phyloP scores from a whole-genome alignment of 2,888 invertebrate species.

The Panzeria rudis region DNA sequence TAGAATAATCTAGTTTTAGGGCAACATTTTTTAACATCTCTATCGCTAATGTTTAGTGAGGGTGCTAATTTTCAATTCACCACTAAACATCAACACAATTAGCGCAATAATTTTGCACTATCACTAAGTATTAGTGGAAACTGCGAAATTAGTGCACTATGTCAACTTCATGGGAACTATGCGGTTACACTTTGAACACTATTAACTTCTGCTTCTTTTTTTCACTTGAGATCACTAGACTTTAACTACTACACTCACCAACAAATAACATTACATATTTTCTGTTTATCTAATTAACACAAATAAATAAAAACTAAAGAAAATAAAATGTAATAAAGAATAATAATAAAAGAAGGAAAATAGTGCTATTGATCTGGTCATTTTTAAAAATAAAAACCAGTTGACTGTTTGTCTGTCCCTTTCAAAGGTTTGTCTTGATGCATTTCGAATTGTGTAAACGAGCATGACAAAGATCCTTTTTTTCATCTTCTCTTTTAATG shows the following conservation, averaged over 20 bases:
- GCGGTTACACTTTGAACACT: background rate
- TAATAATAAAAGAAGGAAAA: conserved; percentile 36
- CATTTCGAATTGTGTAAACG: conserved; percentile 48
- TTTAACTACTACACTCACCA: background rate
- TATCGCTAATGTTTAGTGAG: no score
- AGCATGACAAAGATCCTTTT: conserved; percentile 38
- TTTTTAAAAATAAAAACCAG: conserved; percentile 32
- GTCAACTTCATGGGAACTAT: no score
- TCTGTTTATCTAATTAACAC: conserved; percentile 52
- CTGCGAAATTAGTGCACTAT: no score
- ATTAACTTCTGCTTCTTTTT: background rate
- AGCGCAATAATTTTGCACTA: no score
- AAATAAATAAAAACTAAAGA: conserved; percentile 31
- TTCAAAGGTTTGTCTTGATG: conserved; percentile 32
- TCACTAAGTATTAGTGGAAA: no score
- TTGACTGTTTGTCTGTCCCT: conserved; percentile 32
- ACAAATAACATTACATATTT: background rate
- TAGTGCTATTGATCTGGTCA: conserved; percentile 38
- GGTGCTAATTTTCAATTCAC: no score
- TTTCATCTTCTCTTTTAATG: background rate
- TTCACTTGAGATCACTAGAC: background rate
- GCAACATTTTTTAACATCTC: no score
- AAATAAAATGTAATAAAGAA: conserved; percentile 10
- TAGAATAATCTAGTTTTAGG: no score
- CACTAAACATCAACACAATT: no score